Conservation (phyloP, 2,888 invertebrate species). For the Epistrophella euchroma region DNA sequence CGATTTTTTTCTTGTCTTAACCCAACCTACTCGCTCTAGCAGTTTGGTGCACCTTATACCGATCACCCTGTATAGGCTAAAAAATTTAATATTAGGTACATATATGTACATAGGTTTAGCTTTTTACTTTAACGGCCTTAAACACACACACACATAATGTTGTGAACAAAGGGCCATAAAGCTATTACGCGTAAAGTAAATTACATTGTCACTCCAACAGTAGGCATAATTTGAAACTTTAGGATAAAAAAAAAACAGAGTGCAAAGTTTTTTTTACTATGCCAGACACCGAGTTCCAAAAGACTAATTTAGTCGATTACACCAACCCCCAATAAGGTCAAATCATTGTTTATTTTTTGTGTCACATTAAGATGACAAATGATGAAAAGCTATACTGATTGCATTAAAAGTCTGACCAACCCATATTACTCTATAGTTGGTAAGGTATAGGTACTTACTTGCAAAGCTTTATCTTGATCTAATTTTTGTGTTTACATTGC, state of each 20-base stretch:
- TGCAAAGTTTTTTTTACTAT: neutral
- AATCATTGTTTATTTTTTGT: conserved; percentile 15
- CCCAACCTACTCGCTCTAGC: no score
- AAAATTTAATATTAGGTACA: no score
- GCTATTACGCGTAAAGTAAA: no score
- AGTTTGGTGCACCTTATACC: no score
- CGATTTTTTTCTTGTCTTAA: no score
- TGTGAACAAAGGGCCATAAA: no score
- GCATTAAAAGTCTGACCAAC: conserved; percentile 20
- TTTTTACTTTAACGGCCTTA: no score
- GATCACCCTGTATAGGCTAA: no score
- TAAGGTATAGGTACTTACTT: neutral
- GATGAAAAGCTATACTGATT: conserved; percentile 34
- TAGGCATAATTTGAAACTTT: no score
- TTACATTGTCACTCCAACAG: no score
- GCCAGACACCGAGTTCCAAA: neutral
- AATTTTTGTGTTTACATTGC: conserved; percentile 49
- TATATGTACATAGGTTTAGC: no score
- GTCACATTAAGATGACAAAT: conserved; percentile 42
- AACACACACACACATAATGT: no score
- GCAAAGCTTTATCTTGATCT: conserved; percentile 16
- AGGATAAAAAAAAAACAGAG: neutral
- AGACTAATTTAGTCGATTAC: neutral
- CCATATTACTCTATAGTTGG: neutral
- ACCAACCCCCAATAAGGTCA: neutral